Base-by-base conservation (phyloP, 92 coral and sea anemone species). In the Paragorgia papillata region DNA sequence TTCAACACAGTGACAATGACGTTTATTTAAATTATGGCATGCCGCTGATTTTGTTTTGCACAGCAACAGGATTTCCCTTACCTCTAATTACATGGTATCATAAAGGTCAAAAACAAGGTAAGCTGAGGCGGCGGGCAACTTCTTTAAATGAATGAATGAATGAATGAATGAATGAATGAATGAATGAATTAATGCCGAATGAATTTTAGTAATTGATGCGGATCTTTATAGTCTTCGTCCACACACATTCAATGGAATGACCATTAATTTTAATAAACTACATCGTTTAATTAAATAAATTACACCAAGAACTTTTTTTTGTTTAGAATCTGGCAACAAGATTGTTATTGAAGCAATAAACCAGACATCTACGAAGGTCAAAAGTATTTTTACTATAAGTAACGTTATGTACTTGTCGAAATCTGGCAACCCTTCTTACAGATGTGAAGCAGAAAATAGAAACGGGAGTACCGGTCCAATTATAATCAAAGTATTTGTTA, bases 401-500 rank as follows among this genome's bases (percentile, higher is more conserved):
- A 65, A n/a, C 19, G 70, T 33, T 33, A 6, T 17, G 14, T 10
- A 9, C 35, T 5, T 9, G 14, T 2, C 5, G 5, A 17, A 39
- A 27, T 15, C 5, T 17, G 19, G 14, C 0, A n/a, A n/a, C n/a
- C n/a, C n/a, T n/a, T n/a, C n/a, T n/a, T 65, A 65, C 17, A 6
- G 7, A 8, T 65, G 71, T 37, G 43, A 37, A 30, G 71, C 71
- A 24, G 24, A 0, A 24, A 65, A 65, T 21, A 37, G 15, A n/a
- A 65, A 65, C 54, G 71, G 71, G 9, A 65, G 61, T 37, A 37
- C 30, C 31, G 48, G 2, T 65, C 51, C 44, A 65, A 65, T 37
- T 8, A 62, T 14, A 30, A 15, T 65, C 71, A 37, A 3, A 3
- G 53, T 65, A 39, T 15, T 12, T 19, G 22, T 65, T 39, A 29